phyloP scores from a whole-genome alignment of 2,888 invertebrate genomes.

The Hartigia nigra region DNA sequence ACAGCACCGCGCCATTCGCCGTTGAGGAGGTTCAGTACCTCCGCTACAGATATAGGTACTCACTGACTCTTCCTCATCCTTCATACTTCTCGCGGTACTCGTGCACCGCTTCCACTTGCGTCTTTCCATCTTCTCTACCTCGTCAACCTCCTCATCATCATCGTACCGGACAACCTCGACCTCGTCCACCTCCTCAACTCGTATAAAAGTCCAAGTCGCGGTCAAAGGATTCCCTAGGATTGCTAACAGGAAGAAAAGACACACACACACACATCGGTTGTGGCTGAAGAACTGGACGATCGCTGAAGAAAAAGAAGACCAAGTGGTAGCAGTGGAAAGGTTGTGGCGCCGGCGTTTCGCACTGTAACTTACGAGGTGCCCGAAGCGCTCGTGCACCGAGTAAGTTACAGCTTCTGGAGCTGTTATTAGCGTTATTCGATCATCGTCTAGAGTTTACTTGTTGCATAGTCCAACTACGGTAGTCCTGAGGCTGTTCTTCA shows the following conservation, averaged over 20 bases:
- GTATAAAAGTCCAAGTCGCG: neutral
- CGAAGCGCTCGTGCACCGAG: slow-evolving; percentile 24
- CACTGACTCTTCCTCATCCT: neutral
- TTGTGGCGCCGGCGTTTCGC: slow-evolving; percentile 8
- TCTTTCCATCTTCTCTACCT: neutral
- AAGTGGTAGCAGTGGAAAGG: neutral
- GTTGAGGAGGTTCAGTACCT: neutral
- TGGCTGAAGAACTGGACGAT: neutral
- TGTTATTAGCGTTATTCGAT: slow-evolving; percentile 56
- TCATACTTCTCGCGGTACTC: neutral
- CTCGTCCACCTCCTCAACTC: neutral
- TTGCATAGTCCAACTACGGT: neutral
- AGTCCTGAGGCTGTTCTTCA: neutral
- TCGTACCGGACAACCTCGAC: neutral
- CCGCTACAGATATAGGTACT: neutral
- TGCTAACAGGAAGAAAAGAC: neutral
- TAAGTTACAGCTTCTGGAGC: slow-evolving; percentile 42
- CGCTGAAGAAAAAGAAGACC: neutral
- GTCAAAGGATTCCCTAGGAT: neutral
- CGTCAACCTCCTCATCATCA: neutral
- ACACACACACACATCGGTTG: neutral
- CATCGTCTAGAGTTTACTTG: slow-evolving; percentile 35
- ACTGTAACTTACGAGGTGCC: slow-evolving; percentile 30
- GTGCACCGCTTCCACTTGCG: neutral
- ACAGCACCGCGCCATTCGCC: neutral